Conservation (phyloP, 2,888 invertebrate genomes). For the Latrodectus hesperus region DNA sequence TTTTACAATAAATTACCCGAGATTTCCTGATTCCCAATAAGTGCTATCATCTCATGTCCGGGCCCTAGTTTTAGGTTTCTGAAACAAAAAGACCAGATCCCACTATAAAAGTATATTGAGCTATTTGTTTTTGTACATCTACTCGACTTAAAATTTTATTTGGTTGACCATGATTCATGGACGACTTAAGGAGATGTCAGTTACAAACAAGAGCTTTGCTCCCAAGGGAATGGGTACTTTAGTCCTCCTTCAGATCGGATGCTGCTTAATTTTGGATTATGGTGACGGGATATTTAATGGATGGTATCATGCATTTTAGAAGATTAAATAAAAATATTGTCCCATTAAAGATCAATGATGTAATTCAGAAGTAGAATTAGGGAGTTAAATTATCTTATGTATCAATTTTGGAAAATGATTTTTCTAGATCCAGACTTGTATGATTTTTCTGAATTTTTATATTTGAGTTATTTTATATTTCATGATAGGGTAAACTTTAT, state of each 20-base stretch:
- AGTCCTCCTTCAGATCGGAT: constrained; percentile 15
- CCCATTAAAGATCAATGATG: too few relatives aligned
- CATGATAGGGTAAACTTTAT: too few relatives aligned
- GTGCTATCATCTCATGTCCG: constrained; percentile 66
- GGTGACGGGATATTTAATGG: constrained; percentile 5
- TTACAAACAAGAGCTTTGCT: constrained; percentile 34
- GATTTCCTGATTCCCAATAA: constrained; percentile 65
- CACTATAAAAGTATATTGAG: constrained; percentile 44
- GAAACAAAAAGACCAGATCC: not conserved
- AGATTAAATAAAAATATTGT: too few relatives aligned
- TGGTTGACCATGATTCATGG: constrained; percentile 48
- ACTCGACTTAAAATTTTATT: constrained; percentile 43
- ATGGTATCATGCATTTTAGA: not conserved
- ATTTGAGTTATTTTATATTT: too few relatives aligned
- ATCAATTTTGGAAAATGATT: too few relatives aligned
- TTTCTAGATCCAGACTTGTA: too few relatives aligned
- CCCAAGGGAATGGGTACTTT: constrained; percentile 7
- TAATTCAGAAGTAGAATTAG: too few relatives aligned
- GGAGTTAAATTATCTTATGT: too few relatives aligned
- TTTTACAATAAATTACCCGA: constrained; percentile 63
- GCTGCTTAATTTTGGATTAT: constrained; percentile 31
- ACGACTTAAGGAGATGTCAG: constrained; percentile 32
- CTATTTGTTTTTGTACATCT: constrained; percentile 63
- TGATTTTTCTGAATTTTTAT: too few relatives aligned
- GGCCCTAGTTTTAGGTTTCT: constrained; percentile 2